phyloP scores from a whole-genome alignment of 2,888 invertebrate species.

The Scotopteryx bipunctaria region DNA sequence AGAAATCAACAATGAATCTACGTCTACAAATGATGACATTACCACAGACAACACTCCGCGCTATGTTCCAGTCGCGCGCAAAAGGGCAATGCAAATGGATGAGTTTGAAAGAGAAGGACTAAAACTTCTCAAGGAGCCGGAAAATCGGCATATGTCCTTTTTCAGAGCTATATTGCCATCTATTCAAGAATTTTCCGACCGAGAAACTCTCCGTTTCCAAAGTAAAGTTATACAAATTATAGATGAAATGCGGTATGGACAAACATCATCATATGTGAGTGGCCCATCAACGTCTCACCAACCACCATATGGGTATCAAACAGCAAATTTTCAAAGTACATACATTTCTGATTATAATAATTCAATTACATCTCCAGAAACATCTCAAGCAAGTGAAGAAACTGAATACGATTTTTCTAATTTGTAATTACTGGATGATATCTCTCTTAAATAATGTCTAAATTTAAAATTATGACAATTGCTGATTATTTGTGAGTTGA shows the following conservation, averaged over 20 bases:
- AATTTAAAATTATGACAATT: not conserved
- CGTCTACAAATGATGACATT: too few species aligned
- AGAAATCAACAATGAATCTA: too few species aligned
- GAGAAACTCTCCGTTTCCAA: conserved; percentile 37
- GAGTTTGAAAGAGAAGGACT: conserved; percentile 37
- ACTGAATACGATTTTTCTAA: not conserved
- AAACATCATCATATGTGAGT: too few species aligned
- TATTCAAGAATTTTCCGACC: conserved; percentile 38
- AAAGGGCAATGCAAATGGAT: conserved; percentile 4
- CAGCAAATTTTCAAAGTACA: not conserved
- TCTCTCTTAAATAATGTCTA: too few species aligned
- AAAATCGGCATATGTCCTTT: conserved; percentile 42
- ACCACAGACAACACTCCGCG: not conserved
- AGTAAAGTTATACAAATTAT: conserved; percentile 29
- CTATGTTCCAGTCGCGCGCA: conserved; percentile 11
- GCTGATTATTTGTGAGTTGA: conserved; percentile 12
- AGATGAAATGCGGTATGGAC: conserved; percentile 22
- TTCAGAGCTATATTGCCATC: conserved; percentile 43
- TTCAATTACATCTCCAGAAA: too few species aligned
- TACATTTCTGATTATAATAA: too few species aligned
- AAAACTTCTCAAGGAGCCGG: conserved; percentile 36
- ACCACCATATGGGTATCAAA: conserved; percentile 36
- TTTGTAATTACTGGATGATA: not conserved
- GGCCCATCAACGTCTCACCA: conserved; percentile 33
- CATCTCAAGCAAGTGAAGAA: too few species aligned